Evolutionary conservation across 2,797 vertebrate genomes (phyloP).

Genomic region (Microhierax caerulescens): DNA sequence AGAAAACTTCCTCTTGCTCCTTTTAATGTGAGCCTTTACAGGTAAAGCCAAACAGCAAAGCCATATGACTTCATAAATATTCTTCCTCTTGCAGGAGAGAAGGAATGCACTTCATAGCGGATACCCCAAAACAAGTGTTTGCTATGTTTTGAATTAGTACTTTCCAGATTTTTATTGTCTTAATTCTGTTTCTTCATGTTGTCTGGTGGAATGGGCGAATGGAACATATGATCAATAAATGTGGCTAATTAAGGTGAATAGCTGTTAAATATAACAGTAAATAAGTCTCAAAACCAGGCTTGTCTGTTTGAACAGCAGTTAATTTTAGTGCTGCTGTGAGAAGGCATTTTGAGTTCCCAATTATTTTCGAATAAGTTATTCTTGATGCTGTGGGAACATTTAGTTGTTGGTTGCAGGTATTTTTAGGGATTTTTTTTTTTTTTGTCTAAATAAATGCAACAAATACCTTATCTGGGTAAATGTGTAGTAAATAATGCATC

Average conservation of each 20-base stretch:
- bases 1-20: background rate
- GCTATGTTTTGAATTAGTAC: accelerated
- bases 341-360: background rate
- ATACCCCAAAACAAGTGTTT: background rate
- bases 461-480: background rate
- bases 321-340: background rate
- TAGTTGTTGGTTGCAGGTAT: background rate
- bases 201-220: background rate
- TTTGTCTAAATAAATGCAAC: no score
- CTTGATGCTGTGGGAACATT: background rate
- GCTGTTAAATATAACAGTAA: background rate
- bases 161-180: background rate
- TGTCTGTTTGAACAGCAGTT: background rate
- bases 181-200: background rate
- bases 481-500: background rate
- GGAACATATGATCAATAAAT: background rate
- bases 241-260: background rate
- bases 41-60: background rate
- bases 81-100: background rate
- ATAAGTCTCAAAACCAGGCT: background rate
- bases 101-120: background rate
- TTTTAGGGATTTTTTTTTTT: no score
- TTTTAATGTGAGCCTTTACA: background rate
- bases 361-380: background rate
- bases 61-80: background rate